Percentiles rank a stretch among this genome's conserved stretches.
These are phyloP conservation scores for Latrodectus elegans DNA, from an alignment of 2,888 invertebrate species.

Conservation along the genomic window DNA sequence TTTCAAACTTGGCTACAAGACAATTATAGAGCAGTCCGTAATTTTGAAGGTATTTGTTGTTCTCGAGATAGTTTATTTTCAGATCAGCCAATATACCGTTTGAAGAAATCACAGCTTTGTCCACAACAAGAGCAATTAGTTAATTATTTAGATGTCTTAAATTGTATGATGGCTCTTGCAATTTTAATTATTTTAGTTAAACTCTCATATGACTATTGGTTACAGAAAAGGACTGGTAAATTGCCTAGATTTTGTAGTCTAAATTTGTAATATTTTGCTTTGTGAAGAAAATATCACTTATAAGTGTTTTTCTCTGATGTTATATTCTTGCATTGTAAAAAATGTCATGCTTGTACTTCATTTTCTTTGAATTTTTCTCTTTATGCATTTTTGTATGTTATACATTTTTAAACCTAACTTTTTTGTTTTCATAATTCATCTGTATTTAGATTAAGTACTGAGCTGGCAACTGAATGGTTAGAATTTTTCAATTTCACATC, in stretches of 20 bases:
- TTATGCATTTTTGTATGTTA: too few species aligned
- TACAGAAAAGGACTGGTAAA: conserved; percentile 71
- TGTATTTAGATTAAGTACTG: too few species aligned
- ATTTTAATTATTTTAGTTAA: conserved; percentile 70
- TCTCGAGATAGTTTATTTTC: conserved; percentile 51
- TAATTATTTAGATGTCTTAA: conserved; percentile 70
- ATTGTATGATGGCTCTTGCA: conserved; percentile 63
- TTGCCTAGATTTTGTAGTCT: conserved; percentile 71
- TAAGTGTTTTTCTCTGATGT: neutral
- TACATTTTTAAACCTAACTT: too few species aligned
- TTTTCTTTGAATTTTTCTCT: too few species aligned
- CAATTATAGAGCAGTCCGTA: conserved; percentile 66
- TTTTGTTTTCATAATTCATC: too few species aligned
- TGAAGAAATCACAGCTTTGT: conserved; percentile 70
- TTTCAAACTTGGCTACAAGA: conserved; percentile 70
- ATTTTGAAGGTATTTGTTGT: conserved; percentile 69
- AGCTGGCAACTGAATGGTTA: too few species aligned
- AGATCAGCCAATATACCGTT: conserved; percentile 57
- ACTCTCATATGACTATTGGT: conserved; percentile 70
- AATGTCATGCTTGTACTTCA: too few species aligned
- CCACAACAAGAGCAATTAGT: conserved; percentile 68
- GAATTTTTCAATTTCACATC: too few species aligned
- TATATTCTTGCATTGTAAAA: neutral
- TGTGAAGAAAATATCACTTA: neutral
- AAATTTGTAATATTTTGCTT: conserved; percentile 40